Evolutionary conservation across 2,888 invertebrate species (phyloP).

Genomic region (Pyrrhosoma nymphula): DNA sequence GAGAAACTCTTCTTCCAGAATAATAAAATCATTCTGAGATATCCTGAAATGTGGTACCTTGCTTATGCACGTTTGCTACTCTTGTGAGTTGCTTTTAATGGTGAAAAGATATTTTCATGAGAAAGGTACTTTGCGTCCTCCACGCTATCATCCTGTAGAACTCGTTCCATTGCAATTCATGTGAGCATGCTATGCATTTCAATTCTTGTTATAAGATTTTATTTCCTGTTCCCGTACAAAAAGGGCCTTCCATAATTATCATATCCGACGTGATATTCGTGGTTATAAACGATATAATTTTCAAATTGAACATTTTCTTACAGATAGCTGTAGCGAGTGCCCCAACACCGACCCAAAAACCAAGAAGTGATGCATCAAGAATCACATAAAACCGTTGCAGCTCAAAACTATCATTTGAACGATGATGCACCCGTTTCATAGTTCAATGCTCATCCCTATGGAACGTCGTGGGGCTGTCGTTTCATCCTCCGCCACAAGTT

Average conservation of each 20-base stretch:
- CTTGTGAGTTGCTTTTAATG: too few relatives aligned
- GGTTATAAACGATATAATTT: background rate
- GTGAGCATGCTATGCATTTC: too few relatives aligned
- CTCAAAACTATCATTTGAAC: background rate
- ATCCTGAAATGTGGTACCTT: too few relatives aligned
- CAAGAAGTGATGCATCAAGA: background rate
- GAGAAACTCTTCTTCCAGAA: too few relatives aligned
- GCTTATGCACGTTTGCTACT: too few relatives aligned
- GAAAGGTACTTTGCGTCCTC: too few relatives aligned
- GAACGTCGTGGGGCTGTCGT: background rate
- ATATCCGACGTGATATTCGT: background rate
- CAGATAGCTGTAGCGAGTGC: conserved; percentile 2
- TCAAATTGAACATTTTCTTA: background rate
- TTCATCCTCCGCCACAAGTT: background rate
- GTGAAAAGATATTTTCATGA: too few relatives aligned
- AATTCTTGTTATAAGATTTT: background rate
- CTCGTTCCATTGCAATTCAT: too few relatives aligned
- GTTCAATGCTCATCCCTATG: background rate
- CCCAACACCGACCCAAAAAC: background rate
- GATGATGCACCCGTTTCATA: background rate
- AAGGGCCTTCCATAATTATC: background rate
- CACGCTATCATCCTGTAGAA: too few relatives aligned
- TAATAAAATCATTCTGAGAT: too few relatives aligned
- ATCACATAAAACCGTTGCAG: background rate
- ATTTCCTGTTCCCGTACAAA: background rate